phyloP scores from a whole-genome alignment of 37 sponge, comb jelly and placozoan genomes.

The Oopsacas minuta region DNA sequence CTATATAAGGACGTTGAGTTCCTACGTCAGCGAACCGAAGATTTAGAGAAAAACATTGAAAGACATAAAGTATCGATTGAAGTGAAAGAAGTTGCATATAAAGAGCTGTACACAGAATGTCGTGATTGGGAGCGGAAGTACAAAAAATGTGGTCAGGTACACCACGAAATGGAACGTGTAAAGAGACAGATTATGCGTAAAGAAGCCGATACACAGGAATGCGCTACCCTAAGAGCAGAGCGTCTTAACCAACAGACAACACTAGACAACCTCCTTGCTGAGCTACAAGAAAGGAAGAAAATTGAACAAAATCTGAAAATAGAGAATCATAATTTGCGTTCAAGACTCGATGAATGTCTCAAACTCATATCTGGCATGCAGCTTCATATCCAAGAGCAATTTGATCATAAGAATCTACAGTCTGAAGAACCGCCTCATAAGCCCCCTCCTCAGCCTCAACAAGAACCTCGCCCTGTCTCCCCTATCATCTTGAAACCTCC shows the following conservation, averaged over 20 bases:
- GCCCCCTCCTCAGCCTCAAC: neutral
- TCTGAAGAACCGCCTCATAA: neutral
- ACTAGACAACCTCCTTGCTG: neutral
- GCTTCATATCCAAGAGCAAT: neutral
- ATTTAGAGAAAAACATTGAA: neutral
- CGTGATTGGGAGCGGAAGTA: slow-evolving; percentile 1
- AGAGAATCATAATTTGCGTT: neutral
- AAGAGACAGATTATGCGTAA: neutral
- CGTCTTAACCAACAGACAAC: neutral
- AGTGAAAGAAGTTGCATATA: slow-evolving; percentile 1
- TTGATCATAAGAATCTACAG: neutral
- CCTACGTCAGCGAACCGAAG: neutral
- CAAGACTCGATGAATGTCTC: neutral
- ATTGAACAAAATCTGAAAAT: neutral
- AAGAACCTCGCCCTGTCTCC: neutral
- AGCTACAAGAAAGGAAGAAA: neutral
- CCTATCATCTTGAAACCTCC: neutral
- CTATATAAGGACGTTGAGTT: neutral
- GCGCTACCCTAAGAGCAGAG: slow-evolving; percentile 3
- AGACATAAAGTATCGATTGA: neutral
- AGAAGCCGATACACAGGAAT: neutral
- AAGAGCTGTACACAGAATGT: neutral
- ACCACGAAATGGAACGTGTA: neutral
- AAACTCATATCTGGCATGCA: neutral
- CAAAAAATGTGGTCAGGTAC: neutral